Evolutionary conservation across 2,113 vertebrate genomes (phyloP).

Genomic region (Sphaerodactylus townsendi): DNA sequence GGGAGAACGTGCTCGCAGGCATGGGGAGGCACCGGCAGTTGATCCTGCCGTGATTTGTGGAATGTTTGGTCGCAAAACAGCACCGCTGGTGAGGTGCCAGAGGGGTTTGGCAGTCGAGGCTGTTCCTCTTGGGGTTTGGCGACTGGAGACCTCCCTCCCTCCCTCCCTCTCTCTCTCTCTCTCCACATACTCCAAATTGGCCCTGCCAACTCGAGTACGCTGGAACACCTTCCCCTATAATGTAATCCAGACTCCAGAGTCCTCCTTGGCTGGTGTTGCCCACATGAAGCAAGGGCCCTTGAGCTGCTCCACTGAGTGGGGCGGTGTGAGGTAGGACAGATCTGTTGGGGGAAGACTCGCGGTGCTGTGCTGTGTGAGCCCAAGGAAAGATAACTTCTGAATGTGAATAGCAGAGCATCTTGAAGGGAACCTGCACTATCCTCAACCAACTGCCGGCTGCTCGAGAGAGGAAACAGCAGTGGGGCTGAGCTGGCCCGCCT

Average conservation of each 20-base stretch:
- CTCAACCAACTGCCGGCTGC: not conserved
- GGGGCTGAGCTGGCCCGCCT: not conserved
- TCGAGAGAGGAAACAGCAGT: not conserved
- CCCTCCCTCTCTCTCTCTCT: too few species aligned
- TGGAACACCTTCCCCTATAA: not conserved
- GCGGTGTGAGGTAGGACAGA: not conserved
- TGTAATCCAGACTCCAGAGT: not conserved
- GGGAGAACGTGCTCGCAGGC: not conserved
- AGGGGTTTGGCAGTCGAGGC: not conserved
- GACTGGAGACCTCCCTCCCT: not conserved
- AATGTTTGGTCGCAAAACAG: not conserved
- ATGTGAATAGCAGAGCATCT: not conserved
- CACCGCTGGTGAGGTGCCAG: not conserved
- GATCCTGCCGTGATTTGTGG: not conserved
- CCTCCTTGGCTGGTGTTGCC: not conserved
- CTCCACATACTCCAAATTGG: not conserved
- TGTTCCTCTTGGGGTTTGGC: not conserved
- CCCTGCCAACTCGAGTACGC: not conserved
- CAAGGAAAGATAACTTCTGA: not conserved
- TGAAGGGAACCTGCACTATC: not conserved
- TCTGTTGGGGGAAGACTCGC: not conserved
- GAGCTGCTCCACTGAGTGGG: not conserved
- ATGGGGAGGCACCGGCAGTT: not conserved
- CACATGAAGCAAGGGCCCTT: not conserved
- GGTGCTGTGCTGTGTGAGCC: not conserved